Evolutionary conservation across 53 echinoderm and acorn worm genomes (phyloP).

Genomic region (Hippasteria phrygiana): DNA sequence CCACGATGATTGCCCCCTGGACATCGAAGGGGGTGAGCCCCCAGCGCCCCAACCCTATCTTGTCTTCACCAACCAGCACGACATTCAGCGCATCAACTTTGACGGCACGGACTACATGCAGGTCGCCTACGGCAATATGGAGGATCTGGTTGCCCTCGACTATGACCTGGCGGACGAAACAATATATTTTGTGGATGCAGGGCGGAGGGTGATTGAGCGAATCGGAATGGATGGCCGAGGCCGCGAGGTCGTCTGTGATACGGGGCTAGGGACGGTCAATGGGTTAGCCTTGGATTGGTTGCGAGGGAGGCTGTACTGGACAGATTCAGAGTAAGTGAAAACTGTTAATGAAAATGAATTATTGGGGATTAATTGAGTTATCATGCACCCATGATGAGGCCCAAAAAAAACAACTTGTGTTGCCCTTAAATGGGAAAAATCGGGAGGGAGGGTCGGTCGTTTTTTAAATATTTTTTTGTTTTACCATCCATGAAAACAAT

Average conservation of each 20-base stretch:
- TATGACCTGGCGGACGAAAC: slow-evolving; percentile 76
- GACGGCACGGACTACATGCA: slow-evolving; percentile 88
- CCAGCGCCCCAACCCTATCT: slow-evolving; percentile 75
- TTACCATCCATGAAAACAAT: no score
- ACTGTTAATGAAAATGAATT: no score
- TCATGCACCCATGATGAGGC: no score
- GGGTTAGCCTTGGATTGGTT: slow-evolving; percentile 95
- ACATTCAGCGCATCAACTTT: slow-evolving; percentile 90
- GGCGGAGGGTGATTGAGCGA: slow-evolving; percentile 80
- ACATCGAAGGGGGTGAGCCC: slow-evolving; percentile 54
- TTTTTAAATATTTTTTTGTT: no score
- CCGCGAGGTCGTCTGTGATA: slow-evolving; percentile 68
- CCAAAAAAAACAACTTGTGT: no score
- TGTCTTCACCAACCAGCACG: slow-evolving; percentile 82
- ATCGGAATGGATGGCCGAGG: slow-evolving; percentile 73
- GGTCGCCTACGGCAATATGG: slow-evolving; percentile 59
- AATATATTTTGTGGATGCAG: slow-evolving; percentile 89
- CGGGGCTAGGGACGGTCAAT: slow-evolving; percentile 71
- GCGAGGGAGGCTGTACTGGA: slow-evolving; percentile 91
- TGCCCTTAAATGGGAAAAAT: no score
- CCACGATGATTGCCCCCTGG: slow-evolving; percentile 74
- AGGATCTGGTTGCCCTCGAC: slow-evolving; percentile 84
- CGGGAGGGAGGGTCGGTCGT: no score
- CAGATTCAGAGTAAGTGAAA: slow-evolving; percentile 81
- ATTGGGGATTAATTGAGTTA: no score